Evolutionary conservation across 2,797 vertebrate species (phyloP).

Genomic region (Sebastes nivosus): DNA sequence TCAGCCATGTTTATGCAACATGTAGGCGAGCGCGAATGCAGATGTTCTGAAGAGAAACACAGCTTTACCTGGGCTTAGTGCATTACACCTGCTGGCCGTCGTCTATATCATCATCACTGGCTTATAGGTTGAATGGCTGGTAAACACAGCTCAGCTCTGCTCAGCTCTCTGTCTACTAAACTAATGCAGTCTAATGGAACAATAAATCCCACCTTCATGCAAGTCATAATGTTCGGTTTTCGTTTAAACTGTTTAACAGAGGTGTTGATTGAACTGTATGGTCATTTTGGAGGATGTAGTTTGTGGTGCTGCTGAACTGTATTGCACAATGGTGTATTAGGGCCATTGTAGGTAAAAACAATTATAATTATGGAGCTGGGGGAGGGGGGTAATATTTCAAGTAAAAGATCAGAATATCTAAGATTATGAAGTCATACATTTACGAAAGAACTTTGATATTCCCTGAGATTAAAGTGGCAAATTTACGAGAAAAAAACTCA

Average conservation of each 20-base stretch:
- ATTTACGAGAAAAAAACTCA: too few species aligned
- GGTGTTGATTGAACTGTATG: not conserved
- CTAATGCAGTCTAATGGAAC: not conserved
- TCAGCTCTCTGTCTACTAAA: not conserved
- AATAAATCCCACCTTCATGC: not conserved
- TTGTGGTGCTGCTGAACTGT: not conserved
- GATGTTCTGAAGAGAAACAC: not conserved
- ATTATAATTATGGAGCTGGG: too few species aligned
- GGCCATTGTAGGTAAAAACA: too few species aligned
- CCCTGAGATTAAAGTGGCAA: too few species aligned
- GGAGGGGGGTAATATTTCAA: too few species aligned
- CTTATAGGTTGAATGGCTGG: slow-evolving; percentile 17
- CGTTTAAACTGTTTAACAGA: not conserved
- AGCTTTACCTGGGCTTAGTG: slow-evolving; percentile 25
- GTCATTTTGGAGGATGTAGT: too few species aligned
- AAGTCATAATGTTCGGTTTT: not conserved
- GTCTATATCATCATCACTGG: not conserved
- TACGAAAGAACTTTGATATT: accelerated
- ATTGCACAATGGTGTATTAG: too few species aligned
- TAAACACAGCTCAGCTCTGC: not conserved
- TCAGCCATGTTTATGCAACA: slow-evolving; percentile 20
- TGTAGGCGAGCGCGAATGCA: not conserved
- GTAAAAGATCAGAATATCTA: too few species aligned
- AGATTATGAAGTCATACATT: too few species aligned
- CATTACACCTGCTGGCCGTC: slow-evolving; percentile 13